phyloP scores from a whole-genome alignment of 2,888 invertebrate genomes.

The Melanotus villosus region DNA sequence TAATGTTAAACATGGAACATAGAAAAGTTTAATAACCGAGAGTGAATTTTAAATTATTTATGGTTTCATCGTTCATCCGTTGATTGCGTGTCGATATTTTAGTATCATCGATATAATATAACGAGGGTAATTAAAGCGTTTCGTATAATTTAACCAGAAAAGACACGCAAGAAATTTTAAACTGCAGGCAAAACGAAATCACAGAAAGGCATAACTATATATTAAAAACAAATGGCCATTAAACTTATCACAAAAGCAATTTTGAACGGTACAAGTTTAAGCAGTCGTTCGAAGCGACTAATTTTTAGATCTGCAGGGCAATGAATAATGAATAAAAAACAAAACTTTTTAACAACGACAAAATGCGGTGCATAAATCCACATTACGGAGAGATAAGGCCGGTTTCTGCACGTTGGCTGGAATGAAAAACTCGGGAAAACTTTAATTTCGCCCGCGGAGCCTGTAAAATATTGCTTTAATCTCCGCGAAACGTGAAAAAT shows the following conservation, averaged over 20 bases:
- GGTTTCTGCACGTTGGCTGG: slow-evolving; percentile 64
- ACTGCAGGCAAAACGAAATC: too few relatives aligned
- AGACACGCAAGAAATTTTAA: too few relatives aligned
- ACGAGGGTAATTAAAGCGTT: too few relatives aligned
- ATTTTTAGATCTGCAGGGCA: slow-evolving; percentile 41
- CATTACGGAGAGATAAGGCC: slow-evolving; percentile 65
- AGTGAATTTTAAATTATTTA: too few relatives aligned
- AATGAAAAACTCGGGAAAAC: slow-evolving; percentile 64
- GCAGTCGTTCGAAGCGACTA: slow-evolving; percentile 21
- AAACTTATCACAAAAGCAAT: slow-evolving; percentile 9
- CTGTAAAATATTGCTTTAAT: slow-evolving; percentile 69
- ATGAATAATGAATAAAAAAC: slow-evolving; percentile 46
- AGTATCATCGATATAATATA: too few relatives aligned
- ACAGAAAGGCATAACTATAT: background rate
- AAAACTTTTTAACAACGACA: slow-evolving; percentile 51
- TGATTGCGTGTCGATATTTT: too few relatives aligned
- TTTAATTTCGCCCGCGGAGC: slow-evolving; percentile 64
- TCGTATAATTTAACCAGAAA: too few relatives aligned
- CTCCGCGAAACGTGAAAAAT: slow-evolving; percentile 67
- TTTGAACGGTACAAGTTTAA: background rate
- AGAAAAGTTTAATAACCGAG: too few relatives aligned
- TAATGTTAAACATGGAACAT: too few relatives aligned
- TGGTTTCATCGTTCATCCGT: too few relatives aligned
- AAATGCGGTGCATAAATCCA: slow-evolving; percentile 61
- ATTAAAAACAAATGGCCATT: background rate